A percentile compares a stretch with the other conserved stretches of the same genome.
phyloP scores from a whole-genome alignment of 2,888 invertebrate genomes.

The Micropterix aruncella region DNA sequence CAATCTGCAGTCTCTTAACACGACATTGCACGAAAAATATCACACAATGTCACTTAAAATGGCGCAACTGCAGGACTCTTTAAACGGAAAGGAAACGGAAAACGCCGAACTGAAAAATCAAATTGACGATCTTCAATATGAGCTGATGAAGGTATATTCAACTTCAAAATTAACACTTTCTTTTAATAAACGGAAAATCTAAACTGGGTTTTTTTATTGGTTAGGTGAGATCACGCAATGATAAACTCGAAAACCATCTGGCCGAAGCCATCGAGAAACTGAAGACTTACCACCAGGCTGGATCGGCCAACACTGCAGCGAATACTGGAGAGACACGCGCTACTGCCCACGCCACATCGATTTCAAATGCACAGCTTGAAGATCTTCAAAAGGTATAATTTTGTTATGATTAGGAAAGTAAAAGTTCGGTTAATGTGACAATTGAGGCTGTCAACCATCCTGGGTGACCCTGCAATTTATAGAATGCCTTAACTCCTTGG shows the following conservation, averaged over 20 bases:
- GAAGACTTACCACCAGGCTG: conserved; percentile 71
- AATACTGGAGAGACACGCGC: conserved; percentile 21
- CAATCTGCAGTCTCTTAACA: conserved; percentile 80
- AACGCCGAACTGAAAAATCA: conserved; percentile 91
- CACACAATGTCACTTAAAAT: conserved; percentile 85
- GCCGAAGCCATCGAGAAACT: conserved; percentile 87
- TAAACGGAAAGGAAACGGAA: conserved; percentile 86
- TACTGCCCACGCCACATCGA: conserved; percentile 26
- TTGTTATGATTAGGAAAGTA: no score
- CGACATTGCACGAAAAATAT: conserved; percentile 83
- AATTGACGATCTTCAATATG: conserved; percentile 91
- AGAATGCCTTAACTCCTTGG: no score
- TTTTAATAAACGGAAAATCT: no score
- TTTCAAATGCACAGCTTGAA: conserved; percentile 58
- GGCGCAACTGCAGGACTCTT: conserved; percentile 75
- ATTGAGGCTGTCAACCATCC: no score
- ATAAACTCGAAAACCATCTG: conserved; percentile 83
- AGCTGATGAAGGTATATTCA: conserved; percentile 54
- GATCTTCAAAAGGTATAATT: conserved; percentile 52
- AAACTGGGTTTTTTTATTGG: neutral
- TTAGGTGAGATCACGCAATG: conserved; percentile 69
- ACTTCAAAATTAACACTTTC: neutral
- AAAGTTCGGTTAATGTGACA: no score
- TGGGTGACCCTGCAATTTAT: no score
- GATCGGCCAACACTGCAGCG: conserved; percentile 33